phyloP scores from a whole-genome alignment of 2,113 vertebrate species.

The Numida meleagris region DNA sequence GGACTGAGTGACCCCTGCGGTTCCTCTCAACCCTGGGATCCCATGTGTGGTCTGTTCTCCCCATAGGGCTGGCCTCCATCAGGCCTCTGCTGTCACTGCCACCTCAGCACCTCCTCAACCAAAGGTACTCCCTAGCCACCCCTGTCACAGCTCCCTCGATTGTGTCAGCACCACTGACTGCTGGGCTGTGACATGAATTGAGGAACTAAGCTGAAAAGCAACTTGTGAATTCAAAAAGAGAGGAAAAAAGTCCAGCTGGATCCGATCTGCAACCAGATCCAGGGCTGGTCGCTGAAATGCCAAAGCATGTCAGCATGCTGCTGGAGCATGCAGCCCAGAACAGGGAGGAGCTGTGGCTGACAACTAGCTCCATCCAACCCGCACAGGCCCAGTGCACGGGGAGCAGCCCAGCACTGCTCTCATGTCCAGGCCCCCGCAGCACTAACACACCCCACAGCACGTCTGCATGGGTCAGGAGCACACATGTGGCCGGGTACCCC shows the following conservation, averaged over 20 bases:
- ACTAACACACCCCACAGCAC: rapidly evolving
- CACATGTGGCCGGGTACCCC: too few species aligned
- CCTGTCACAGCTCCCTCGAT: not conserved
- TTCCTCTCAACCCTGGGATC: not conserved
- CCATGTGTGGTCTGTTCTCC: not conserved
- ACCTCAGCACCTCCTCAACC: not conserved
- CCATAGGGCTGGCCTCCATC: not conserved
- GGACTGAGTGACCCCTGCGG: not conserved
- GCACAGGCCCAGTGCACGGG: rapidly evolving
- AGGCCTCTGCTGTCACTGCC: not conserved
- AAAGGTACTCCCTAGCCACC: not conserved
- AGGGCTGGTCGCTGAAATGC: not conserved
- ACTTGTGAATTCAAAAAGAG: not conserved
- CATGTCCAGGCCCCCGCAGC: not conserved
- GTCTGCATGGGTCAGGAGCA: not conserved
- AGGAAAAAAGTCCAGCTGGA: not conserved
- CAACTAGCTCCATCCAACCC: not conserved
- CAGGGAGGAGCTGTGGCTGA: rapidly evolving
- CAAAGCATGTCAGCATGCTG: not conserved
- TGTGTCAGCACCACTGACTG: rapidly evolving
- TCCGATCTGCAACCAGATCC: not conserved
- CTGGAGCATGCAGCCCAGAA: not conserved
- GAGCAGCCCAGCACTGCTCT: rapidly evolving
- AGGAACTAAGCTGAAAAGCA: not conserved
- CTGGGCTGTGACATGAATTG: not conserved